Conservation (phyloP, 2,797 vertebrate species). For the Parotocinclus haroldoi region DNA sequence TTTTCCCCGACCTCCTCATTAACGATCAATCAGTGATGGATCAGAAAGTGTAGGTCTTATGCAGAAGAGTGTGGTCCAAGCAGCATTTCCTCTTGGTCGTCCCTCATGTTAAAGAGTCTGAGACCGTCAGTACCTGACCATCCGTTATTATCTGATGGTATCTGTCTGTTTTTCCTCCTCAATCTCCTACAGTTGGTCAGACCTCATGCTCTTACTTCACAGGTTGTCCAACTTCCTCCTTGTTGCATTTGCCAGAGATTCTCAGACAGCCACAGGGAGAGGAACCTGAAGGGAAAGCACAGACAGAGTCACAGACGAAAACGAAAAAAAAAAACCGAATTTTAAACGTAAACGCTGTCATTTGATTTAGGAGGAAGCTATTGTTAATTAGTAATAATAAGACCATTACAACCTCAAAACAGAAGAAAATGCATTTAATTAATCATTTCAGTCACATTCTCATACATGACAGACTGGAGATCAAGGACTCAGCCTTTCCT, state of each 20-base stretch:
- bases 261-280: conserved; percentile 47
- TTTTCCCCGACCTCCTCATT: no score
- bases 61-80: conserved; percentile 39
- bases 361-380: no score
- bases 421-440: no score
- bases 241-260: conserved; percentile 45
- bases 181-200: conserved; percentile 46
- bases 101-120: conserved; percentile 66
- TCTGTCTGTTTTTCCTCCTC: conserved; percentile 26
- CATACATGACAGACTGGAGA: no score
- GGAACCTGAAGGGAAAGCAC: conserved; percentile 55
- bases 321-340: no score
- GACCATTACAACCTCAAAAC: no score
- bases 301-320: no score
- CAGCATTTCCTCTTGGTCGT: conserved; percentile 56
- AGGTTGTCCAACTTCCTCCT: conserved; percentile 20
- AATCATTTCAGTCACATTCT: no score
- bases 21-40: background rate
- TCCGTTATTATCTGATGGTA: conserved; percentile 32
- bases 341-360: no score
- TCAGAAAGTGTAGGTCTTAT: no score
- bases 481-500: no score
- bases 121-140: conserved; percentile 6
- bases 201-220: conserved; percentile 42
- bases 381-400: no score